These are phyloP conservation scores for Oryctes rhinoceros DNA, from an alignment of 1,140 invertebrate species.

Conservation along the genomic window DNA sequence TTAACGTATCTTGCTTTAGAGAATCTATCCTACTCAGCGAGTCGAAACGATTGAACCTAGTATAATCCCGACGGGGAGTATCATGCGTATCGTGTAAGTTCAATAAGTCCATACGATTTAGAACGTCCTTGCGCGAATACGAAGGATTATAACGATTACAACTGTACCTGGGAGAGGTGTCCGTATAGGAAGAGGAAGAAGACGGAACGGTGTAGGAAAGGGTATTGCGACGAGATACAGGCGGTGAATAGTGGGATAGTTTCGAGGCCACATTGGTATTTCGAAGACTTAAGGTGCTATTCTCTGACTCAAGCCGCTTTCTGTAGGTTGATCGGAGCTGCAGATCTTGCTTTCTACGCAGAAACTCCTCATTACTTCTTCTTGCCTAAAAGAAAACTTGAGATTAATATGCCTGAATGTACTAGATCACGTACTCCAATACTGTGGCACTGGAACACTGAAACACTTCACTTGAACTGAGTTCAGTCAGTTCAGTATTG, in stretches of 20 bases:
- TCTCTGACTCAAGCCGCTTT: constrained; percentile 56
- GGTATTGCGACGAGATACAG: constrained; percentile 51
- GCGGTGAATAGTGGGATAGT: constrained; percentile 57
- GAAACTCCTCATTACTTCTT: constrained; percentile 63
- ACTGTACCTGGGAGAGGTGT: constrained; percentile 35
- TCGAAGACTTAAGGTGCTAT: constrained; percentile 52
- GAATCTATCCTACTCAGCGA: constrained; percentile 60
- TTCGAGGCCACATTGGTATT: constrained; percentile 53
- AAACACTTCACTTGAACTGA: no score
- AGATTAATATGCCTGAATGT: no score
- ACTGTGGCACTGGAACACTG: no score
- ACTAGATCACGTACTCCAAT: no score
- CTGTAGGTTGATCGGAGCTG: constrained; percentile 63
- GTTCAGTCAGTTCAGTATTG: no score
- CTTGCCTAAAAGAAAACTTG: constrained; percentile 61
- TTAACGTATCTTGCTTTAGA: constrained; percentile 53
- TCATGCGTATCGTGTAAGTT: constrained; percentile 51
- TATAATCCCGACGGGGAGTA: constrained; percentile 43
- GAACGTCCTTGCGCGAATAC: constrained; percentile 50
- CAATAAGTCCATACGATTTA: constrained; percentile 55
- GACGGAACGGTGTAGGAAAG: constrained; percentile 55
- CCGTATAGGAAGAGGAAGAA: constrained; percentile 55
- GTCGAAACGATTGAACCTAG: constrained; percentile 56
- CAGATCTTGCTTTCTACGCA: constrained; percentile 61
- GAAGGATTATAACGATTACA: constrained; percentile 41